Evolutionary conservation across 2,113 vertebrate species (phyloP).

Genomic region (Eretmochelys imbricata): DNA sequence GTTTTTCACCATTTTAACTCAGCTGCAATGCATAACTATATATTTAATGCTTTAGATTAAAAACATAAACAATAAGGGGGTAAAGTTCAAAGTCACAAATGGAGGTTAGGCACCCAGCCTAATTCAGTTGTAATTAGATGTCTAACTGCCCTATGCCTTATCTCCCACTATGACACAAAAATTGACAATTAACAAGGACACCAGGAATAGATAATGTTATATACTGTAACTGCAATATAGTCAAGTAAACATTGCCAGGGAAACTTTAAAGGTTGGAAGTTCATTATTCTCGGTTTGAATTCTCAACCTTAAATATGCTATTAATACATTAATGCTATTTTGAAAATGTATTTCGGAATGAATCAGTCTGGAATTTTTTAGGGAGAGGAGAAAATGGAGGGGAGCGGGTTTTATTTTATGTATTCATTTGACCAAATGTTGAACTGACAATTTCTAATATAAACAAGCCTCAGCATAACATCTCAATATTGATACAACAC

Average conservation of each 20-base stretch:
- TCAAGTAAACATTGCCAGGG: neutral
- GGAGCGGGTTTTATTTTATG: neutral
- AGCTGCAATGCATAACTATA: neutral
- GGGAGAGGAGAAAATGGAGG: neutral
- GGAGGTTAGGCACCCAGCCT: neutral
- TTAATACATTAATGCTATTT: neutral
- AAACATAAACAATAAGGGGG: neutral
- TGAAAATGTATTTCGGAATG: neutral
- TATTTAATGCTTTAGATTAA: neutral
- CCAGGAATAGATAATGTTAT: neutral
- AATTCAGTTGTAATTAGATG: neutral
- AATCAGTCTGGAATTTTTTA: neutral
- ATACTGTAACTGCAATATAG: fast-evolving
- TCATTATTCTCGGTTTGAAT: neutral
- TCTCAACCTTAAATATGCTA: neutral
- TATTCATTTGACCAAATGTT: neutral
- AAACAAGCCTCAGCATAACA: neutral
- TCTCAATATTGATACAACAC: neutral
- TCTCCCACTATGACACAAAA: neutral
- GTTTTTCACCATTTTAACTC: neutral
- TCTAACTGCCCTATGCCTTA: neutral
- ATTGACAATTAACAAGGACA: neutral
- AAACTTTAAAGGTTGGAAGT: neutral
- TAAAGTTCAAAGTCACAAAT: neutral
- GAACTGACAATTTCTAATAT: neutral